Base-by-base conservation (phyloP, 2,113 vertebrate species). In the Nicator chloris region DNA sequence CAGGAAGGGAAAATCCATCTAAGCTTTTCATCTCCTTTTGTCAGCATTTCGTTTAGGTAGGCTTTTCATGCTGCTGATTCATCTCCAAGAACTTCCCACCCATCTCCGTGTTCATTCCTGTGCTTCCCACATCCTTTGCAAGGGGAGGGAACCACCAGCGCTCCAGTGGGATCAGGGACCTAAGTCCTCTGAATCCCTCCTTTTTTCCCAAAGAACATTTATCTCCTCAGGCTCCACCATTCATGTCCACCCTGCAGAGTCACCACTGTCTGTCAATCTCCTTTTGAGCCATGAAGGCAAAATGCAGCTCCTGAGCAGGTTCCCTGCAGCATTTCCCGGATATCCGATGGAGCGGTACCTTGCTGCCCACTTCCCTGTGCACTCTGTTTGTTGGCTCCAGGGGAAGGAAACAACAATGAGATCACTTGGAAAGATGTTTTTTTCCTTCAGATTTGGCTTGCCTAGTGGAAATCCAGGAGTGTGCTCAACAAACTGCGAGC, bases 331-430 rank as follows among this genome's bases (percentile, higher is more conserved):
- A 1, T 37, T 87, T 75, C 49, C 73, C 0, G 5, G 77, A 33
- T 63, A 27, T 61, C 69, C 3, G 0, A 21, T 11, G 51, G 60
- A 84, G 69, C 22, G 0, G 15, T 2, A 22, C 63, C 84, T 86
- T 14, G 20, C 70, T 15, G 45, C 39, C 80, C 54, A 17, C 60
- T 68, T 51, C 10, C 4, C 44, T 6, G 1, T 15, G 11, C 6
- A 3, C 63, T 72, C 84, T 26, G 31, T 30, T 60, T 69, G 49
- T 42, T 49, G 50, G 86, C 68, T 72, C 49, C 71, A 69, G 66
- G 77, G 93, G 84, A 94, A 96, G 70, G 82, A 96, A 96, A 60
- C 37, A 56, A 57, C 70, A 82, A 56, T 82, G 70, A 96, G 87
- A 82, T 96, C 87, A 94, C 56, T 64, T 26, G 65, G 53, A 89